Base-by-base conservation (phyloP, 2,888 invertebrate species). In the Drosophila borealis region DNA sequence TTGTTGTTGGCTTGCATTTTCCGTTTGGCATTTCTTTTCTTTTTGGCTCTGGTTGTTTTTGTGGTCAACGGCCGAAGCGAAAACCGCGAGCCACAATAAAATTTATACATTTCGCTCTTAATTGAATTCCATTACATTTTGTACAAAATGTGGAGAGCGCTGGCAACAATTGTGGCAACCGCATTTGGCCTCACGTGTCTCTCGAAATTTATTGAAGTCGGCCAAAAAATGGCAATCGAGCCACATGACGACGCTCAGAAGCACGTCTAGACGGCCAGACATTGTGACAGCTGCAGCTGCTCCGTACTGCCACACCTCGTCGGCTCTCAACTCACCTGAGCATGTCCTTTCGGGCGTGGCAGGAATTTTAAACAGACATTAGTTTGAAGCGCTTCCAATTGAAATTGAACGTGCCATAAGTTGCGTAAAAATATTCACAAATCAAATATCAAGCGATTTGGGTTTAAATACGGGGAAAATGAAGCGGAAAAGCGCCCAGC, bases 101-200 rank as follows among this genome's bases (percentile, higher is more conserved):
- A 73, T 69, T 68, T 69, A 77, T 77, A 70, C 37, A 64, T 73
- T 75, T 62, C 44, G 45, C 48, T 64, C 61, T 74, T 75, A 89
- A 85, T 87, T 81, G 75, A 89, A 89, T 87, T 89, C 81, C 75
- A 70, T 72, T 68, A 37, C 61, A 62, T 34, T 51, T 46, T 39
- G 25, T 70, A 53, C 36, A 36, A 49, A 66, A 49, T 29, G 48
- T 54, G 50, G 42, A 42, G 29, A 42, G 21, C 19, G 29, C 41
- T 49, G 67, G 53, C 65, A 59, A 53, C 61, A 69, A 80, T 56
- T 80, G 70, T 54, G 61, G 61, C 48, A 68, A 50, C 39, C 10
- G 11, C 36, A 53, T 59, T 63, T 63, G 50, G 34, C 34, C 59
- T 60, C 62, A 69, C 62, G 49, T 70, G 59, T 63, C 70, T 46